A percentile compares a stretch with the other conserved stretches of the same genome.
Evolutionary conservation across 2,797 vertebrate species (phyloP).

Genomic region (Lepus townsendii): DNA sequence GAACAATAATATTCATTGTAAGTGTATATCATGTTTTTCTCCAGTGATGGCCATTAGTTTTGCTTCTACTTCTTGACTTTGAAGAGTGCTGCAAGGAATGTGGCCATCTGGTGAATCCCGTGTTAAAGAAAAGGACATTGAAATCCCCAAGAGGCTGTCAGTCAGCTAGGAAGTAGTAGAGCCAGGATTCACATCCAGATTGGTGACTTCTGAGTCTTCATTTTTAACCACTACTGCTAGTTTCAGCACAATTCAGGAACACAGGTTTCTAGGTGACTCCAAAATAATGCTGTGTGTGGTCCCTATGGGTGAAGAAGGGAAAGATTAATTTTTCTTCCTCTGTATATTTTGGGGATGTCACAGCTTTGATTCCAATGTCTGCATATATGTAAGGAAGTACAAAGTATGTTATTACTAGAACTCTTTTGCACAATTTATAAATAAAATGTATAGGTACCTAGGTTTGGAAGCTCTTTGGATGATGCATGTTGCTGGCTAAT

Average conservation of each 20-base stretch:
- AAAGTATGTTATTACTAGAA: neutral
- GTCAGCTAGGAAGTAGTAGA: neutral
- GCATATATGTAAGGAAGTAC: neutral
- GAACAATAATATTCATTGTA: neutral
- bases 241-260: neutral
- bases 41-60: neutral
- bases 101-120: too few species aligned
- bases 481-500: neutral
- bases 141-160: neutral
- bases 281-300: neutral
- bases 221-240: neutral
- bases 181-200: neutral
- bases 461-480: neutral
- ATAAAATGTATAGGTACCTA: neutral
- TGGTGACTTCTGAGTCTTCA: neutral
- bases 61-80: neutral
- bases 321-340: neutral
- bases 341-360: neutral
- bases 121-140: neutral
- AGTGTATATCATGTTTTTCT: neutral
- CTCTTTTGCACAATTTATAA: neutral
- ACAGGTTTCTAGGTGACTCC: neutral
- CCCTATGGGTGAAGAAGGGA: neutral
- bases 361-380: slow-evolving; percentile 19
- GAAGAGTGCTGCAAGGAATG: neutral